Percentiles rank a stretch among this genome's conserved stretches.
Conservation (phyloP, 2,113 vertebrate genomes). For the Odontophorus gujanensis region DNA sequence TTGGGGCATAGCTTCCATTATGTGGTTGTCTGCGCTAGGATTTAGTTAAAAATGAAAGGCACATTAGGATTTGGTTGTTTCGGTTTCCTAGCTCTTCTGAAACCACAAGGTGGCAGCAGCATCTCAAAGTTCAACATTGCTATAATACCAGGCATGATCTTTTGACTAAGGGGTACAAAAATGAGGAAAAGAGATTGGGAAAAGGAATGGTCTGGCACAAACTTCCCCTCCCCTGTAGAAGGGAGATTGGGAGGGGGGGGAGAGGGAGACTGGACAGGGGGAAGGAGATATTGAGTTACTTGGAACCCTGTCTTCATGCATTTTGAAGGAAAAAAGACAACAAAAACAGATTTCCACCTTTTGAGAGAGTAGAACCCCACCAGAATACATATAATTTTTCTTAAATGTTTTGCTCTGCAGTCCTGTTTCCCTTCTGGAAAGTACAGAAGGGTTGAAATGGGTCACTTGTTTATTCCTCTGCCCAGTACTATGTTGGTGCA, state of each 20-base stretch:
- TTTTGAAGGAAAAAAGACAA: neutral
- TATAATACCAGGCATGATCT: accelerated
- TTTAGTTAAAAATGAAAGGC: accelerated
- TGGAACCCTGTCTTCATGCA: neutral
- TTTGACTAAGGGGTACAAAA: accelerated
- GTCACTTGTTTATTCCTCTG: neutral
- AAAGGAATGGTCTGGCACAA: neutral
- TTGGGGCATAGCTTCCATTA: neutral
- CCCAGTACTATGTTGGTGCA: neutral
- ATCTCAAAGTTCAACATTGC: neutral
- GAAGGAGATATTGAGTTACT: neutral
- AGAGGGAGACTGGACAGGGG: no score
- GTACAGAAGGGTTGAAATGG: neutral
- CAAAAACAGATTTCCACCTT: neutral
- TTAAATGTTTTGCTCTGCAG: neutral
- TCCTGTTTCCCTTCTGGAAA: neutral
- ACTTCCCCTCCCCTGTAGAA: neutral
- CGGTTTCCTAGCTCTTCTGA: accelerated
- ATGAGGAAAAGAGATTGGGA: accelerated
- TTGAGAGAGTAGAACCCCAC: neutral
- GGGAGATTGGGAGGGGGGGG: no score
- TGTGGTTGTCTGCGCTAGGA: accelerated
- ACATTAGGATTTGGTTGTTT: neutral
- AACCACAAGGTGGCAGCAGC: conserved; percentile 35
- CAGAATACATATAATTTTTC: neutral